These are phyloP conservation scores for Lithophane socia DNA, from an alignment of 2,888 invertebrate species.

Conservation along the genomic window DNA sequence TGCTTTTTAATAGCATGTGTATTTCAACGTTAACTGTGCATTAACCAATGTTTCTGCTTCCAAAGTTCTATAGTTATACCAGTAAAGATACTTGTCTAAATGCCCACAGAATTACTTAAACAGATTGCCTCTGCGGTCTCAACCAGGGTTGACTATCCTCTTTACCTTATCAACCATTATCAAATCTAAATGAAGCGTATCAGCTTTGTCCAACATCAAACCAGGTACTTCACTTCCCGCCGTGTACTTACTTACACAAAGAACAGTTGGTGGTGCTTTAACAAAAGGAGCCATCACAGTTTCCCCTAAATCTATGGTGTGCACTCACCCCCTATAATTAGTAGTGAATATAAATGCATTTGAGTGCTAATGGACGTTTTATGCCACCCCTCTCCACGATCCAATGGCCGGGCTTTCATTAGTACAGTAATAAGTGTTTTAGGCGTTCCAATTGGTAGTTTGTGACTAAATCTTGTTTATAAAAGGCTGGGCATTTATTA, in stretches of 20 bases:
- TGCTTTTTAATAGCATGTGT: too few species aligned
- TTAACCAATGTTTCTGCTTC: background rate
- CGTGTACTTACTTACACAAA: constrained; percentile 32
- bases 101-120: constrained; percentile 4
- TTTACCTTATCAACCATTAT: constrained; percentile 30
- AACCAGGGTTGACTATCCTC: constrained; percentile 5
- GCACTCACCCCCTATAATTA: constrained; percentile 79
- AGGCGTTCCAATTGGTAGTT: constrained; percentile 44
- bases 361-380: constrained; percentile 79
- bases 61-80: too few species aligned
- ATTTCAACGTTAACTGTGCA: too few species aligned
- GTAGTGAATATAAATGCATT: constrained; percentile 82
- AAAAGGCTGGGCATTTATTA: too few species aligned
- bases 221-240: constrained; percentile 42
- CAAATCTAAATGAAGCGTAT: constrained; percentile 43
- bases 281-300: constrained; percentile 63
- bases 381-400: constrained; percentile 67
- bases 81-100: background rate
- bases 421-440: constrained; percentile 60
- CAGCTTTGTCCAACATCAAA: constrained; percentile 21
- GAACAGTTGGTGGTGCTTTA: constrained; percentile 34
- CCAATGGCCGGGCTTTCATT: constrained; percentile 61
- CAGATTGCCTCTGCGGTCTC: constrained; percentile 8
- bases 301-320: constrained; percentile 65
- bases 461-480: constrained; percentile 32